Percentiles rank a stretch among this genome's conserved stretches.
phyloP scores from a whole-genome alignment of 2,113 vertebrate species.

The Antechinus stuartii region DNA sequence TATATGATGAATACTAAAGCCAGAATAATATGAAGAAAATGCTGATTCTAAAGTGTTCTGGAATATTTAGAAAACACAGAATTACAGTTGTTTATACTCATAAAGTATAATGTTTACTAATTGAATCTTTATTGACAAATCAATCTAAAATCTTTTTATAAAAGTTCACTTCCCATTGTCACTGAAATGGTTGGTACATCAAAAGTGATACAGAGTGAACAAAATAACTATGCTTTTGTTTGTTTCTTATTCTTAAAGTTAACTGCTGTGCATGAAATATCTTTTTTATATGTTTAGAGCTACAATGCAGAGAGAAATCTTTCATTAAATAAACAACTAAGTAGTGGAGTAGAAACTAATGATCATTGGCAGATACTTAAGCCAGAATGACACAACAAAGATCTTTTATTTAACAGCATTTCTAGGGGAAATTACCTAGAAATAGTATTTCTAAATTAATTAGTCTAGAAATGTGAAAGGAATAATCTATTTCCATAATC shows the following conservation, averaged over 20 bases:
- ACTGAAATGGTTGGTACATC: neutral
- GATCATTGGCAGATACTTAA: neutral
- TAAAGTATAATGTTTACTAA: constrained; percentile 11
- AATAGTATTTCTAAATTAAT: constrained; percentile 31
- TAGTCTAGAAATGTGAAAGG: neutral
- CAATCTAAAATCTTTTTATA: constrained; percentile 37
- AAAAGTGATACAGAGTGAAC: constrained; percentile 37
- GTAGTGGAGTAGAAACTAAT: constrained; percentile 36
- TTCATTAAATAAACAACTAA: constrained; percentile 6
- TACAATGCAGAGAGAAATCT: neutral
- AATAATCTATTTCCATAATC: constrained; percentile 30
- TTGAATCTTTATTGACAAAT: neutral
- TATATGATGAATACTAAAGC: neutral
- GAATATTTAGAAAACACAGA: constrained; percentile 36
- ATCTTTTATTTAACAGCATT: constrained; percentile 36
- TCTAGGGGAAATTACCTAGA: neutral
- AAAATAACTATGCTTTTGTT: constrained; percentile 8
- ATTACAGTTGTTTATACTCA: constrained; percentile 24
- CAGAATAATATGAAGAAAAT: neutral
- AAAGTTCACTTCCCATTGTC: neutral
- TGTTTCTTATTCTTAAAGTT: neutral
- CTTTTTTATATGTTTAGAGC: constrained; percentile 28
- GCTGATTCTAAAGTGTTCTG: constrained; percentile 32
- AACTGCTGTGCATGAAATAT: neutral
- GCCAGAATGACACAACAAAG: constrained; percentile 1